phyloP scores from a whole-genome alignment of 2,797 vertebrate species.

The Podarcis lilfordi region DNA sequence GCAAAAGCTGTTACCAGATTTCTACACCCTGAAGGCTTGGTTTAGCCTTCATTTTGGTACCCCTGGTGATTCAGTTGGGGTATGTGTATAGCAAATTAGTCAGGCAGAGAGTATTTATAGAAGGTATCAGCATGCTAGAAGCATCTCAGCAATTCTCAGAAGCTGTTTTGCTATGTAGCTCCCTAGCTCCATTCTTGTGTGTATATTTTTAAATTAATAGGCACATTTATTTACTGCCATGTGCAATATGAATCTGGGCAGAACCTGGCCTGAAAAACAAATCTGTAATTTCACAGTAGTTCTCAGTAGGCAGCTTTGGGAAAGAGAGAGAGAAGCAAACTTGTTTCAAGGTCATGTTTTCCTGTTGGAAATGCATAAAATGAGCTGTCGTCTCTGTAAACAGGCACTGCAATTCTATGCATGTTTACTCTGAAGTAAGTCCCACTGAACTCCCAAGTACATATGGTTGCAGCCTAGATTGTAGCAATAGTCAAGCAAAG shows the following conservation, averaged over 20 bases:
- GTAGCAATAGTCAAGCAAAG: constrained; percentile 16
- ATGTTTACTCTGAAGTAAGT: background rate
- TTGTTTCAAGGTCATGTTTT: background rate
- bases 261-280: constrained; percentile 15
- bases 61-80: background rate
- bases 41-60: constrained; percentile 19
- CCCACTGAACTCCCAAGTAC: background rate
- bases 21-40: background rate
- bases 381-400: background rate
- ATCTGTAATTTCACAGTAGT: constrained; percentile 14
- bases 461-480: background rate
- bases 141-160: constrained; percentile 52
- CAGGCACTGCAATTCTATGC: background rate
- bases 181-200: constrained; percentile 15
- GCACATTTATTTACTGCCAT: background rate
- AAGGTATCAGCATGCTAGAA: constrained; percentile 33
- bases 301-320: background rate
- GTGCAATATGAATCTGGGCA: constrained; percentile 42
- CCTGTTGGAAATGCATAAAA: background rate
- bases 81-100: background rate
- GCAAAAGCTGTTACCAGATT: background rate
- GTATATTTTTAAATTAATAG: constrained; percentile 74
- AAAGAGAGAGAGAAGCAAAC: background rate
- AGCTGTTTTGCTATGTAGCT: constrained; percentile 39
- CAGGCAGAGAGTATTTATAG: constrained; percentile 31